Conservation (phyloP, 2,113 vertebrate species). For the Pyrgilauda ruficollis region DNA sequence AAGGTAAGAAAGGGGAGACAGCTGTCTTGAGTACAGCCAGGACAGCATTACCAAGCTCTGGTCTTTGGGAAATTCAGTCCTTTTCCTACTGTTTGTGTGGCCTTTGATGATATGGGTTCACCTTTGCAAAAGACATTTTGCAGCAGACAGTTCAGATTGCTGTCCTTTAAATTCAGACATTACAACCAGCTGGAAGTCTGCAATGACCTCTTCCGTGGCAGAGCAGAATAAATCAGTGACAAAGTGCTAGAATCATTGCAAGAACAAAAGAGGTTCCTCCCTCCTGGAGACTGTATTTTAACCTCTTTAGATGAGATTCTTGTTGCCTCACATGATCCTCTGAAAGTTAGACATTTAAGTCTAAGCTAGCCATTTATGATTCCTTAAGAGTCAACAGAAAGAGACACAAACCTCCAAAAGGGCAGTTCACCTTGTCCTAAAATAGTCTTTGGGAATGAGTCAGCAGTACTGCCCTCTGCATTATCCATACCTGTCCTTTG, state of each 20-base stretch:
- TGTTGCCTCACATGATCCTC: not conserved
- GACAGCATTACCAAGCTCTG: not conserved
- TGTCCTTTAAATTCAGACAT: slow-evolving; percentile 48
- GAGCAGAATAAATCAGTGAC: slow-evolving; percentile 30
- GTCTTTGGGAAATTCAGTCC: not conserved
- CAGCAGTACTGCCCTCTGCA: not conserved
- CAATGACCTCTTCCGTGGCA: slow-evolving; percentile 23
- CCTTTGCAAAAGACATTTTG: slow-evolving; percentile 26
- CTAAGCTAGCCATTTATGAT: not conserved
- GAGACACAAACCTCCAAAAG: not conserved
- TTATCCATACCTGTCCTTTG: not conserved
- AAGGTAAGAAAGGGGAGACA: not conserved
- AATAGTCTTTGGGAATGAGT: not conserved
- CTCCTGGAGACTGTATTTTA: not conserved
- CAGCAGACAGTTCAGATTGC: not conserved
- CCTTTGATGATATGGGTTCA: slow-evolving; percentile 10
- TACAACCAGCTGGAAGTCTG: slow-evolving; percentile 37
- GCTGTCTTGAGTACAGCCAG: not conserved
- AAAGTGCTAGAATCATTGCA: not conserved
- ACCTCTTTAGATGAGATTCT: not conserved
- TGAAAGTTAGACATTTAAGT: not conserved
- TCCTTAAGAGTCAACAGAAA: not conserved
- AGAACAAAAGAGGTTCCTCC: not conserved
- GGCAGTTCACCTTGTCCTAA: not conserved
- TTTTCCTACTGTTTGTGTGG: slow-evolving; percentile 13